Percentiles rank a stretch among this genome's conserved stretches.
Conservation (phyloP, 2,888 invertebrate species). For the Spodoptera picta region DNA sequence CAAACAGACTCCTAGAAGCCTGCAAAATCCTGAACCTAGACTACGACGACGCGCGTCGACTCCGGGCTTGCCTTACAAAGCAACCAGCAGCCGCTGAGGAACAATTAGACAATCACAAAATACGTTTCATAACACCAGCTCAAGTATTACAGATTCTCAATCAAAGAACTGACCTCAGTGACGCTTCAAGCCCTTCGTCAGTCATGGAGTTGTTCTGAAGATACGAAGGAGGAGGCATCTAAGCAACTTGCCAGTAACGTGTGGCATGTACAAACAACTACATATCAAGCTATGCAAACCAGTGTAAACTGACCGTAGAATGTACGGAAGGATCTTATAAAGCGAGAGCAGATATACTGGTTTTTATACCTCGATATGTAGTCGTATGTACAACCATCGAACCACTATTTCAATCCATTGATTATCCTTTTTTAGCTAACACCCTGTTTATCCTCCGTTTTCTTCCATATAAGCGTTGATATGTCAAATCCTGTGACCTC, state of each 20-base stretch:
- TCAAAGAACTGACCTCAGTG: slow-evolving; percentile 80
- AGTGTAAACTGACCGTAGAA: too few species aligned
- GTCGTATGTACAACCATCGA: neutral
- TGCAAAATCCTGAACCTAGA: slow-evolving; percentile 92
- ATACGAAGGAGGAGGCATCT: slow-evolving; percentile 74
- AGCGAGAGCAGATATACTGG: too few species aligned
- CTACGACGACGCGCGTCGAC: slow-evolving; percentile 93
- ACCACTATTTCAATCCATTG: slow-evolving; percentile 28
- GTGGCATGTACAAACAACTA: neutral
- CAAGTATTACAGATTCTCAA: slow-evolving; percentile 75
- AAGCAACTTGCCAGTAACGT: slow-evolving; percentile 45
- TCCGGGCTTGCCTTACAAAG: slow-evolving; percentile 90
- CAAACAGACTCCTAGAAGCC: slow-evolving; percentile 91
- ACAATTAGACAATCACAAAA: slow-evolving; percentile 52
- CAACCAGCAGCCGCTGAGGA: slow-evolving; percentile 50
- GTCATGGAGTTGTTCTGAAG: slow-evolving; percentile 83
- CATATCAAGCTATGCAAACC: too few species aligned
- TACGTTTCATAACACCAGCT: slow-evolving; percentile 61
- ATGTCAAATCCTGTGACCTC: too few species aligned
- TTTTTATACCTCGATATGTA: too few species aligned
- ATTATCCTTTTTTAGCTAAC: slow-evolving; percentile 32
- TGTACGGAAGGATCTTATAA: too few species aligned
- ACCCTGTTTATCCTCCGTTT: neutral
- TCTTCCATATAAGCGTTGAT: too few species aligned
- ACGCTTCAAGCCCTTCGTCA: slow-evolving; percentile 68